Evolutionary conservation across 2,888 invertebrate species (phyloP), one percentile per base, ranked within the genome.

Genomic region (Pristionchus japonicus): DNA sequence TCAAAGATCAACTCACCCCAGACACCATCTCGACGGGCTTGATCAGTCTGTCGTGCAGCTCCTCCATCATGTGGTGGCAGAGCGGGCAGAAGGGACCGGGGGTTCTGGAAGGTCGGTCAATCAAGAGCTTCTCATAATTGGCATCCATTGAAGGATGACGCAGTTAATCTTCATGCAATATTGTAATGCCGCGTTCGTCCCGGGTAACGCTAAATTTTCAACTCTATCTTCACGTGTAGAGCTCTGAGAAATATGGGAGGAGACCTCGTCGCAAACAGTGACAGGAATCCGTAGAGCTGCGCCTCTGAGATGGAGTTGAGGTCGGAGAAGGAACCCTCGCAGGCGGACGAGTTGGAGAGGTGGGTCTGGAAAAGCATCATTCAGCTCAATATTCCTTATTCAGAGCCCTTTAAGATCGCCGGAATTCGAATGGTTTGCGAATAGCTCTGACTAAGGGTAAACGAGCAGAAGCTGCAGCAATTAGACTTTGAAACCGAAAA

Each of bases 291-390:
- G 61, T 87, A 77, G 37, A 87, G 87, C 27, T 87, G 87, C 9
- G 74, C 87, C 31, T 87, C 87, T 40, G 87, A 27, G 77, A 87
- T 57, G 34, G 77, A 77, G 61, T 87, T 87, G 77, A 87, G 74
- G 43, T 87, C 77, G 43, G 87, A 57, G 87, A 87, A 77, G 17
- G 17, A 57, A 23, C 67, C 43, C 34, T 87, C 61, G 77, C 87
- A 87, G 4, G 77, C 77, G 37, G 87, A 87, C n/a, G 20, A 4
- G 15, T 87, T 52, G 37, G 87, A 57, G 11, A 87, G 87, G 27
- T 87, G 61, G 4, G 9, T n/a, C 87, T 87, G 77, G 20, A 86
- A 37, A 0, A n/a, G n/a, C n/a, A n/a, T n/a, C n/a, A n/a, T n/a
- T n/a, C n/a, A n/a, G n/a, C n/a, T n/a, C n/a, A n/a, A n/a, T n/a